A percentile compares a stretch with the other conserved stretches of the same genome.
These are phyloP conservation scores for Hippocampus kuda DNA, from an alignment of 2,797 vertebrate genomes.

Conservation along the genomic window DNA sequence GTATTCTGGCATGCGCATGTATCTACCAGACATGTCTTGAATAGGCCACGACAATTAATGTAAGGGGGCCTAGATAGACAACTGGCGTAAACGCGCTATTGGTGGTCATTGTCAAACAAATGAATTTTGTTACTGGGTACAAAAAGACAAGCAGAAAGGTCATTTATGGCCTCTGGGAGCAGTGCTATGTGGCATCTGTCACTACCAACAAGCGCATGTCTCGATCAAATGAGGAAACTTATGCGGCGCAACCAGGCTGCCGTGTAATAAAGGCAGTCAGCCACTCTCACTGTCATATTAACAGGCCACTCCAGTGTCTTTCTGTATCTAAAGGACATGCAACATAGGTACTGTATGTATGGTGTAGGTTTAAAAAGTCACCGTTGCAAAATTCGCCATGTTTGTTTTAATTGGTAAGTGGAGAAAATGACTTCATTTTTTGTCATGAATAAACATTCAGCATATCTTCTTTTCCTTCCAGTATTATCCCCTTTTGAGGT, in stretches of 20 bases:
- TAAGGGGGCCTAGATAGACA: constrained; percentile 61
- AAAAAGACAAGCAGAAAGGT: constrained; percentile 62
- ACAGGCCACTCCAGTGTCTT: constrained; percentile 11
- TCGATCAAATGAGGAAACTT: constrained; percentile 62
- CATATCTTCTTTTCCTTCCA: constrained; percentile 8
- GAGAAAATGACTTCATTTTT: constrained; percentile 3
- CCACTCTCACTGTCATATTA: constrained; percentile 29
- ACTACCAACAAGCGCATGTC: constrained; percentile 50
- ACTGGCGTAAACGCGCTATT: constrained; percentile 63
- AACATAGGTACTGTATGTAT: not conserved
- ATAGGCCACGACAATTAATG: constrained; percentile 37
- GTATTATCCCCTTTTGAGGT: constrained; percentile 17
- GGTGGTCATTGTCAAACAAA: constrained; percentile 64
- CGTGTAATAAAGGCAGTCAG: constrained; percentile 33
- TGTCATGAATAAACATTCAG: constrained; percentile 7
- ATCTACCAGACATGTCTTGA: constrained; percentile 15
- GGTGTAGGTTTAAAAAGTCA: too few species aligned
- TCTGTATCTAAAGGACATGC: constrained; percentile 23
- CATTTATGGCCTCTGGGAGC: constrained; percentile 61
- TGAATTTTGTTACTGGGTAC: constrained; percentile 59
- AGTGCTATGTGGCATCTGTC: constrained; percentile 63
- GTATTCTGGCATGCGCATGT: constrained; percentile 17
- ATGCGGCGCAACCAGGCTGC: constrained; percentile 28
- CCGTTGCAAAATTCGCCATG: too few species aligned
- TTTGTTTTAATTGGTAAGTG: not conserved